These are phyloP conservation scores for Monopis laevigella DNA, from an alignment of 2,888 invertebrate genomes.

Conservation along the genomic window DNA sequence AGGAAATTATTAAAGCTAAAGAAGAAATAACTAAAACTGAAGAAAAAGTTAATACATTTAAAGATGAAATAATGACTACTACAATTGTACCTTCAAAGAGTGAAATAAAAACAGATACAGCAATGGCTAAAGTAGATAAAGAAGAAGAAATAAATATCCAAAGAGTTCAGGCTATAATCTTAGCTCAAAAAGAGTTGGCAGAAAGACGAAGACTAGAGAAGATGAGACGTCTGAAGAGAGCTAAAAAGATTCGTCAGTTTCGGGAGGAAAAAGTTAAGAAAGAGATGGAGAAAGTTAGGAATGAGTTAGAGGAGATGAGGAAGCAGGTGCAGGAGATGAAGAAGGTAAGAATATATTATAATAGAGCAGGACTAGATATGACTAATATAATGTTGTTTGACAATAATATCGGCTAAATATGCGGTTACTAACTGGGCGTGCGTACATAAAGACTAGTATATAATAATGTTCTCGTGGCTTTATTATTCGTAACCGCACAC, in stretches of 20 bases:
- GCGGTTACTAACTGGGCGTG: too few species aligned
- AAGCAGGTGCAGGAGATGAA: constrained; percentile 48
- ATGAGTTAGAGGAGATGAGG: constrained; percentile 45
- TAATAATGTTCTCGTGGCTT: too few species aligned
- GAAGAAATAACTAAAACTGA: not conserved
- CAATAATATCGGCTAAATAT: too few species aligned
- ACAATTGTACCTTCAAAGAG: constrained; percentile 5
- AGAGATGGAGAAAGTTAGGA: constrained; percentile 44
- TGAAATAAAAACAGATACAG: too few species aligned
- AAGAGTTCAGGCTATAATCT: constrained; percentile 18
- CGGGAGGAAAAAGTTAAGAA: constrained; percentile 43
- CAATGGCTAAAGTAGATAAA: constrained; percentile 23
- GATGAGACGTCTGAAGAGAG: constrained; percentile 29
- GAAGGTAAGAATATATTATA: constrained; percentile 30
- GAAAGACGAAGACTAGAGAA: constrained; percentile 9
- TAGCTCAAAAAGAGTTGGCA: not conserved
- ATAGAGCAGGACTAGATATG: too few species aligned
- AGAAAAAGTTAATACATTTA: constrained; percentile 1
- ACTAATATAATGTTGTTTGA: too few species aligned
- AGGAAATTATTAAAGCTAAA: constrained; percentile 17
- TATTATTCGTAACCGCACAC: too few species aligned
- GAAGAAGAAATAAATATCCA: constrained; percentile 28
- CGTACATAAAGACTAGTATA: too few species aligned
- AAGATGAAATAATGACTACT: not conserved
- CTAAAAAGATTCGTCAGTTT: constrained; percentile 33